Conservation (phyloP, 2,797 vertebrate genomes). For the Myotis myotis region DNA sequence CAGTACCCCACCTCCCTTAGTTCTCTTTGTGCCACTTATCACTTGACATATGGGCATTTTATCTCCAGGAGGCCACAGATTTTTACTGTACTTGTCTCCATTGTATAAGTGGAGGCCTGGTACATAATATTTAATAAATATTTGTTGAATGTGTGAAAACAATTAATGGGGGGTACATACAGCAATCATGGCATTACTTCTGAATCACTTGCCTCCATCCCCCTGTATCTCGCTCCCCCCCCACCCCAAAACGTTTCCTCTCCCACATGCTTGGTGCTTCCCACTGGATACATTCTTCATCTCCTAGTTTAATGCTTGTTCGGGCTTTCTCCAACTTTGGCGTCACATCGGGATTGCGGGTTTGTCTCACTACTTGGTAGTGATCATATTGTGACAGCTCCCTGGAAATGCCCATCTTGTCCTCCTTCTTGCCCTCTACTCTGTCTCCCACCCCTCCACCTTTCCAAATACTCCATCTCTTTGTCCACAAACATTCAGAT, state of each 20-base stretch:
- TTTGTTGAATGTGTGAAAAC: background rate
- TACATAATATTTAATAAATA: background rate
- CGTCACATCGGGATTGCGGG: background rate
- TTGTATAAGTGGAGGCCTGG: background rate
- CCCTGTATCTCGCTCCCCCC: background rate
- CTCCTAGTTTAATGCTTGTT: background rate
- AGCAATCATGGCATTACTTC: background rate
- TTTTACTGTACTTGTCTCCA: background rate
- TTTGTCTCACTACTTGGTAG: background rate
- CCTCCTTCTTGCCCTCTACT: background rate
- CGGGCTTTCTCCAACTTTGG: background rate
- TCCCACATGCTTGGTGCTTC: background rate
- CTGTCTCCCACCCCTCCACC: background rate
- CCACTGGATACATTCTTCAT: background rate
- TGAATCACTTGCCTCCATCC: background rate
- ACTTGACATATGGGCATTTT: background rate
- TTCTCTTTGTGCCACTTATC: background rate
- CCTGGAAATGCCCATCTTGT: background rate
- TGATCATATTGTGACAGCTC: background rate
- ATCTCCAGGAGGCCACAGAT: background rate
- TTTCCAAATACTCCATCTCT: background rate
- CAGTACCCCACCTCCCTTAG: background rate
- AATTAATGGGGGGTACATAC: background rate
- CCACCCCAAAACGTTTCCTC: background rate
- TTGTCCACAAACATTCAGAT: background rate